Percentiles rank a stretch among this genome's conserved stretches.
Evolutionary conservation across 2,113 vertebrate genomes (phyloP).

Genomic region (Hassar affinis): DNA sequence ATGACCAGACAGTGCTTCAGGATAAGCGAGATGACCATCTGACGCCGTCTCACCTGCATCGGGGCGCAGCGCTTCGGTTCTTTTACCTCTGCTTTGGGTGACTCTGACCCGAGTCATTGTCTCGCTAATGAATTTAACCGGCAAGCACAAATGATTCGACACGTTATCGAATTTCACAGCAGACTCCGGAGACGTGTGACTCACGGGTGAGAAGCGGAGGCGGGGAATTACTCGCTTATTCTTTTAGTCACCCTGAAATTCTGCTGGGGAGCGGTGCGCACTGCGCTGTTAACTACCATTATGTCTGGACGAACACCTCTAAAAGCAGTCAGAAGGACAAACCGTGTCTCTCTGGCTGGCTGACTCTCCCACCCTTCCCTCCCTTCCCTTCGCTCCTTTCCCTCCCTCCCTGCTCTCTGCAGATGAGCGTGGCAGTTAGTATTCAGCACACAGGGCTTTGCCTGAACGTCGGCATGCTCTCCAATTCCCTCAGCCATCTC

Average conservation of each 20-base stretch:
- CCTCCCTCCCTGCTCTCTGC: conserved; percentile 33
- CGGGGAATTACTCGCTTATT: background rate
- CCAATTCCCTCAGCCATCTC: conserved; percentile 19
- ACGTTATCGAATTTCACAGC: background rate
- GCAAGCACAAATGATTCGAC: background rate
- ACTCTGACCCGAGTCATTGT: background rate
- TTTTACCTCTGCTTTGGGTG: too few relatives aligned
- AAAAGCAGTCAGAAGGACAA: conserved; percentile 35
- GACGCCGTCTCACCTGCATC: background rate
- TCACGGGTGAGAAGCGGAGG: conserved; percentile 6
- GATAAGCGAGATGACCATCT: too few relatives aligned
- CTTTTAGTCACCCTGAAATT: background rate
- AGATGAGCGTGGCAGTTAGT: conserved; percentile 41
- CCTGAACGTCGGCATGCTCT: background rate
- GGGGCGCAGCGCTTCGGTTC: background rate
- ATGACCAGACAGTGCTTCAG: too few relatives aligned
- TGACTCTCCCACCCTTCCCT: conserved; percentile 1
- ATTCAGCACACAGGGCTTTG: conserved; percentile 42
- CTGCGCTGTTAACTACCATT: background rate
- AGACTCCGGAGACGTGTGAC: background rate
- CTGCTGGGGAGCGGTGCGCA: background rate
- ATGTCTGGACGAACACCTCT: conserved; percentile 29
- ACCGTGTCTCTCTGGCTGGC: background rate
- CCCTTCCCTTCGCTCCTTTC: too few relatives aligned
- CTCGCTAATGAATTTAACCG: background rate